phyloP scores from a whole-genome alignment of 2,797 vertebrate genomes.

The Myotis daubentonii region DNA sequence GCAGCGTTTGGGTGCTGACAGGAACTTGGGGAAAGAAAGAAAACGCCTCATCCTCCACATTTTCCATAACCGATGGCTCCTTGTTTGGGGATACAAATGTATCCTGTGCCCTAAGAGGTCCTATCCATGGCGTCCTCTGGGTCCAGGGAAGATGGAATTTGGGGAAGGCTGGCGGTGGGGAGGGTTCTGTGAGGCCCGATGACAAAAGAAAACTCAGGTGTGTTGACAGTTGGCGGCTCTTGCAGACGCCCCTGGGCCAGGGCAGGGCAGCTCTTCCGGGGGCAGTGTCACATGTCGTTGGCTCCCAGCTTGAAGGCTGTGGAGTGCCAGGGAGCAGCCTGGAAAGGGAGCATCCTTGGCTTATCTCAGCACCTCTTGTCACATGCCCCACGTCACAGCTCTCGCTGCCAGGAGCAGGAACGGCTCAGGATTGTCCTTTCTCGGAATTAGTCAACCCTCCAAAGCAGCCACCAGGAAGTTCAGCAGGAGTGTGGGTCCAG shows the following conservation, averaged over 20 bases:
- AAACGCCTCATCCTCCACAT: not conserved
- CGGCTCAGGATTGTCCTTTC: not conserved
- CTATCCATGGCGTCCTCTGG: not conserved
- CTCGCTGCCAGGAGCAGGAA: not conserved
- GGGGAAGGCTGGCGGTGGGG: not conserved
- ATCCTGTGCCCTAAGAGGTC: not conserved
- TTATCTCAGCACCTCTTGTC: not conserved
- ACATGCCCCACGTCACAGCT: not conserved
- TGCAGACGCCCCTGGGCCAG: not conserved
- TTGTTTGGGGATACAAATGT: not conserved
- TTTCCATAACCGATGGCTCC: not conserved
- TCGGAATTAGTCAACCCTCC: not conserved
- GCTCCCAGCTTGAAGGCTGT: not conserved
- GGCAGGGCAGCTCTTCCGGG: not conserved
- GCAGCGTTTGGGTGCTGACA: not conserved
- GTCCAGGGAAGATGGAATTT: not conserved
- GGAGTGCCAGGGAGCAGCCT: not conserved
- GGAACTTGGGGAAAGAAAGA: not conserved
- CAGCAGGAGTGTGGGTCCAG: not conserved
- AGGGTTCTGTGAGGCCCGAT: not conserved
- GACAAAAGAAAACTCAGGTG: not conserved
- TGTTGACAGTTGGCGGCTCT: not conserved
- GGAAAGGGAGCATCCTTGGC: not conserved
- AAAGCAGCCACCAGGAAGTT: not conserved
- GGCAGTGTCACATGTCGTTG: not conserved